Evolutionary conservation across 2,797 vertebrate genomes (phyloP), one percentile per base, ranked within the genome.

Genomic region (Halcyon leucocephala): DNA sequence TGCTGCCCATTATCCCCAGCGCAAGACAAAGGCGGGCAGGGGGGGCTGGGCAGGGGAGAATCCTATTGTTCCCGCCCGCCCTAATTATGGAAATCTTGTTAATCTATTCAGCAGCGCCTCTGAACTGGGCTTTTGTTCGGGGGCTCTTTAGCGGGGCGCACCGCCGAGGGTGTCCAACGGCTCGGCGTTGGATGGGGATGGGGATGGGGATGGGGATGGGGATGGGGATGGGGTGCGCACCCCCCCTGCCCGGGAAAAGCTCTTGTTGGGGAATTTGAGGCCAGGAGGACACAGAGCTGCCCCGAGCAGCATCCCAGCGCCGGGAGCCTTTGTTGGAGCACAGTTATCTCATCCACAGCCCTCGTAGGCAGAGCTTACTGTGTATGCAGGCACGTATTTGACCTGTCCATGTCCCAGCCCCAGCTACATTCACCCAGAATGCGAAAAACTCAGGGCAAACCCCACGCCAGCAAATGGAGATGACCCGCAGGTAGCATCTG

Each of bases 21-120:
- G 57, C 97, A 98, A 99, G 98, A 99, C 99, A 99, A 99, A 98
- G 98, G 98, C 96, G 95, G 98, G 29, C 76, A 31, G 94, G 97
- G 95, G 97, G 95, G 93, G 96, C 84, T 80, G 92, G 35, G 31
- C 8, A 8, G 39, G 49, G 96, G 98, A 98, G 98, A 99, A 99
- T 99, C 99, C 99, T 96, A 99, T 99, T 99, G 99, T 99, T 98
- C 98, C 95, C 87, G 84, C 95, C 95, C 98, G 98, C 98, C 98
- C 99, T 98, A 99, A 99, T 98, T 99, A 99, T 99, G 99, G 99
- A 99, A 99, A 99, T 99, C 99, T 98, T 99, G 99, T 99, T 99
- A 99, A 99, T 99, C 99, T 99, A 99, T 99, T 99, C 99, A 98
- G 98, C 97, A 96, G 98, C 97, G 96, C 97, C 97, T 95, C 97